A percentile compares a stretch with the other conserved stretches of the same genome.
Conservation (phyloP, 2,888 invertebrate genomes). For the Protodeltote pygarga region DNA sequence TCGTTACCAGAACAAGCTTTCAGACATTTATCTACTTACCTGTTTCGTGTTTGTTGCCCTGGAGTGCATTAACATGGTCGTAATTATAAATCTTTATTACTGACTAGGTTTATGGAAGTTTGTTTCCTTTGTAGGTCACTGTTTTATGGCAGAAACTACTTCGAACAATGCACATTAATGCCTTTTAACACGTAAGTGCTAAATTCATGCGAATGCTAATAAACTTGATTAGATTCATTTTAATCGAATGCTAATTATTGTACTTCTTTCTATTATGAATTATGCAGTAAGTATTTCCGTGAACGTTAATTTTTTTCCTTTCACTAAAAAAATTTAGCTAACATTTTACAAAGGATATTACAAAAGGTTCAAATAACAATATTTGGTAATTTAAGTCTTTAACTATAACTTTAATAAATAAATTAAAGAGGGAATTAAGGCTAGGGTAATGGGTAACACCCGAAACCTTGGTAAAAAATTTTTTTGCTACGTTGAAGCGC, state of each 20-base stretch:
- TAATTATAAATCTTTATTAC: conserved; percentile 24
- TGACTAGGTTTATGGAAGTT: conserved; percentile 8
- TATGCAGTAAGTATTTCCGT: conserved; percentile 8
- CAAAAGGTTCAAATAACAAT: no score
- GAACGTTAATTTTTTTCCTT: conserved; percentile 8
- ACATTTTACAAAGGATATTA: conserved; percentile 1
- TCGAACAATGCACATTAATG: background rate
- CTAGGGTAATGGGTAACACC: no score
- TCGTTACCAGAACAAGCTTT: conserved; percentile 13
- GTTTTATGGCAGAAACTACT: conserved; percentile 10
- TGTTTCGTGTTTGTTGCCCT: conserved; percentile 10
- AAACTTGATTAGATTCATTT: conserved; percentile 1
- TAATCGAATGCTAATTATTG: conserved; percentile 8
- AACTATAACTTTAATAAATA: no score
- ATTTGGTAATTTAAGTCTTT: no score
- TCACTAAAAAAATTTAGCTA: no score
- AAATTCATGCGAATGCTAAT: background rate
- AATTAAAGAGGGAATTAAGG: no score
- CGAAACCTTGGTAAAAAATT: no score
- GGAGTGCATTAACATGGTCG: conserved; percentile 16
- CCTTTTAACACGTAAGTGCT: background rate
- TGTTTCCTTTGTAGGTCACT: conserved; percentile 16
- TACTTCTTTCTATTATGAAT: conserved; percentile 13
- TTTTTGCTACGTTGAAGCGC: conserved; percentile 22
- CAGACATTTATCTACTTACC: conserved; percentile 10